Evolutionary conservation across 2,888 invertebrate genomes (phyloP), one percentile per base, ranked within the genome.

Genomic region (Aelia acuminata): DNA sequence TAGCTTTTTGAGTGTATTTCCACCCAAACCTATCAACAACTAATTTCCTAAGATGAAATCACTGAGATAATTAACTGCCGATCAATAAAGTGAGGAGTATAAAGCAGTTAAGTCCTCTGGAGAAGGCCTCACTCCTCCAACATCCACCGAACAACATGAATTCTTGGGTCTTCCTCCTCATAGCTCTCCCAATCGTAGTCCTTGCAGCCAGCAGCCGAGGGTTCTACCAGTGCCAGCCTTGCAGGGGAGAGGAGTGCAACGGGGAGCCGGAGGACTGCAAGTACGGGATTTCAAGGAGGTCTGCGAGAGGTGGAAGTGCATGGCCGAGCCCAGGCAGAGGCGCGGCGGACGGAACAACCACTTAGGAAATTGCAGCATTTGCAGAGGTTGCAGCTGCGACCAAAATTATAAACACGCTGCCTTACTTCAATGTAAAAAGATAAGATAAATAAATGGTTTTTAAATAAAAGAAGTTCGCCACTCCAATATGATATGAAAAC

Each of bases 181-280:
- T 43, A 43, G 80, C 80, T 3, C 43, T 80, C 1, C 3, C 80
- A 5, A 22, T n/a, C 80, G 1, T 43, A n/a, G 80, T n/a, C 11
- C 43, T 80, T 11, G 80, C 80, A n/a, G n/a, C n/a, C 4, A 3
- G 20, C 80, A n/a, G n/a, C 8, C 43, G 10, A 13, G 3, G 35
- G 31, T n/a, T n/a, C 80, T 80, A 80, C 89, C 90, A 89, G 70
- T 90, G 90, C 26, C 63, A 87, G 86, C 90, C 88, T 80, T 91
- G 90, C 88, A 89, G 87, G n/a, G 89, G 90, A 8, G 90, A 90
- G 88, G 88, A 88, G 85, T 89, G 89, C 85, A 84, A 86, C 87
- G 48, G 80, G 47, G 84, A 57, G 35, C 89, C 89, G 15, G 35
- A 18, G 4, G 84, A 47, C n/a, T 89, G 89, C 86, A 53, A 35